Conservation (phyloP, 1,140 invertebrate genomes). For the Danaus melanippus region DNA sequence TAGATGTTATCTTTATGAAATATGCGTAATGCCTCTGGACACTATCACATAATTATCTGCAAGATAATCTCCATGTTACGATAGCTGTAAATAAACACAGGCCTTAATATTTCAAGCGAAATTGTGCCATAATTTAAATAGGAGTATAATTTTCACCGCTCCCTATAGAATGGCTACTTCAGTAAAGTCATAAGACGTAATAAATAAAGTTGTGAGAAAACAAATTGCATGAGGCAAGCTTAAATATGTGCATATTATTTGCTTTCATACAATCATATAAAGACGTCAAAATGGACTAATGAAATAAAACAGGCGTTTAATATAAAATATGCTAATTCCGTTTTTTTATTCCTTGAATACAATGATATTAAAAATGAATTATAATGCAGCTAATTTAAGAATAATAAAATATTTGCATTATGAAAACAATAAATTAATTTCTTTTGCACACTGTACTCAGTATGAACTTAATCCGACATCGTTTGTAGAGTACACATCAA, state of each 20-base stretch:
- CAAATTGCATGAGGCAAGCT: constrained; percentile 49
- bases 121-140: constrained; percentile 43
- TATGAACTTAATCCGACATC: constrained; percentile 15
- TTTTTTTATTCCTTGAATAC: background rate
- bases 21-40: constrained; percentile 18
- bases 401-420: no score
- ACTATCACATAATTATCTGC: constrained; percentile 30
- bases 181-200: constrained; percentile 50
- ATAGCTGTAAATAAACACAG: constrained; percentile 27
- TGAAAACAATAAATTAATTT: background rate
- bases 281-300: constrained; percentile 51
- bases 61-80: constrained; percentile 25
- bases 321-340: background rate
- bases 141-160: constrained; percentile 44
- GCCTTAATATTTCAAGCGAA: constrained; percentile 40
- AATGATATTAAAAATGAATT: no score
- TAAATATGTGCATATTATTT: constrained; percentile 63
- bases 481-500: constrained; percentile 12
- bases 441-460: constrained; percentile 12
- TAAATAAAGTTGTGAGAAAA: constrained; percentile 48
- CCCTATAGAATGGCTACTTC: constrained; percentile 50
- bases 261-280: constrained; percentile 54
- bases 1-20: constrained; percentile 25
- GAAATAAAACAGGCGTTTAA: constrained; percentile 17
- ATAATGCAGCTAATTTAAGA: no score